These are phyloP conservation scores for Yponomeuta cagnagella DNA, from an alignment of 2,888 invertebrate genomes.

Conservation along the genomic window DNA sequence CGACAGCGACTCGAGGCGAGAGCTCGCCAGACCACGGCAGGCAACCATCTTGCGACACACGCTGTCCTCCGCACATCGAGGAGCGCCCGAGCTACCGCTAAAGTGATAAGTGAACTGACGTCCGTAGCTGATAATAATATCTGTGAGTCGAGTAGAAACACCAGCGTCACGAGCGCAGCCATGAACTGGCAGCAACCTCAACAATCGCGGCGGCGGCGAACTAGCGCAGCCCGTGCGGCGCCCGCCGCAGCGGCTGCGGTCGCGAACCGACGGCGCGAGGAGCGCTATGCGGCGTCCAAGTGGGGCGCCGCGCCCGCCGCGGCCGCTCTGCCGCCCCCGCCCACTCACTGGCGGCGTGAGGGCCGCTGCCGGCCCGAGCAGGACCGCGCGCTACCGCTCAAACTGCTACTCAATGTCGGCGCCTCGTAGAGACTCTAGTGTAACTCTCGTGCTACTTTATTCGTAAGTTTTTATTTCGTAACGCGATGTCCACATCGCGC, in stretches of 20 bases:
- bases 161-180: conserved; percentile 17
- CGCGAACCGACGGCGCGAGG: conserved; percentile 34
- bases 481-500: conserved; percentile 52
- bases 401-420: conserved; percentile 78
- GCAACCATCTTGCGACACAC: conserved; percentile 39
- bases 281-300: conserved; percentile 82
- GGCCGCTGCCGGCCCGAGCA: conserved; percentile 66
- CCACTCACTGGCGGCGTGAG: conserved; percentile 82
- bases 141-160: conserved; percentile 23
- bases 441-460: conserved; percentile 47
- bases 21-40: conserved; percentile 26
- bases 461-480: conserved; percentile 59
- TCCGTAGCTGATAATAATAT: conserved; percentile 24
- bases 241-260: conserved; percentile 29
- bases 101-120: conserved; percentile 50
- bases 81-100: conserved; percentile 31
- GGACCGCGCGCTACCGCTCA: conserved; percentile 77
- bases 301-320: conserved; percentile 89
- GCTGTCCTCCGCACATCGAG: conserved; percentile 34
- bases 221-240: conserved; percentile 29
- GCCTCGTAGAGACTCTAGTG: conserved; percentile 58
- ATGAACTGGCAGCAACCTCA: conserved; percentile 48
- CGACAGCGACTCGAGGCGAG: conserved; percentile 66
- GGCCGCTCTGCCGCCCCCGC: conserved; percentile 86
- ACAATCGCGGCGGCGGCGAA: conserved; percentile 43